Percentiles rank a stretch among this genome's conserved stretches.
Conservation (phyloP, 2,888 invertebrate genomes). For the Tachina grossa region DNA sequence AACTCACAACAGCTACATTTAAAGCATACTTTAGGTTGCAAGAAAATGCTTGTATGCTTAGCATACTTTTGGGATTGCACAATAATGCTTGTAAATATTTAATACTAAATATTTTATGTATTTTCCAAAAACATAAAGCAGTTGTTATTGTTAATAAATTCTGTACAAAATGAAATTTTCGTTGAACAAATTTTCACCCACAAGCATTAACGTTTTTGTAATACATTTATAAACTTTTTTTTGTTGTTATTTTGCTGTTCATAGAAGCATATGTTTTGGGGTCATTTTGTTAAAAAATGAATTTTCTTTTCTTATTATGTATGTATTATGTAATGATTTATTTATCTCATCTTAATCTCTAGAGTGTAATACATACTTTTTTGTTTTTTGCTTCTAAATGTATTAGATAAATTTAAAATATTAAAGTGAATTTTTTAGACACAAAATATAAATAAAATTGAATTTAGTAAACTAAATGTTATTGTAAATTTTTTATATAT, state of each 20-base stretch:
- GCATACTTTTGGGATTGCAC: constrained; percentile 28
- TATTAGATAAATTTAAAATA: not conserved
- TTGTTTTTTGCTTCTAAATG: not conserved
- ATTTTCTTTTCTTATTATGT: not conserved
- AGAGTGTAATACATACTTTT: not conserved
- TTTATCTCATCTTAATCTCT: constrained; percentile 35
- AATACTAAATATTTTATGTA: constrained; percentile 18
- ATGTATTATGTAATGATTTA: not conserved
- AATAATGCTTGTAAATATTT: constrained; percentile 31
- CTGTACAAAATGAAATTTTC: constrained; percentile 4
- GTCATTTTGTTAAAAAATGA: constrained; percentile 17
- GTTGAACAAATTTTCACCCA: constrained; percentile 10
- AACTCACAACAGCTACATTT: not conserved
- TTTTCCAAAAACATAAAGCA: constrained; percentile 9
- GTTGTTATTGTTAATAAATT: constrained; percentile 28
- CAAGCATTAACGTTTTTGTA: not conserved
- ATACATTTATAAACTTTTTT: not conserved
- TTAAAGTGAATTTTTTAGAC: not conserved
- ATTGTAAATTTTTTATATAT: too few species aligned
- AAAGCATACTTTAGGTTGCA: constrained; percentile 15
- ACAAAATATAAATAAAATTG: not conserved
- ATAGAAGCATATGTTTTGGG: not conserved
- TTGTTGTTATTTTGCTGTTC: not conserved
- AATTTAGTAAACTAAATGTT: too few species aligned
- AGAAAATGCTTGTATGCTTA: not conserved